Base-by-base conservation (phyloP, 2,797 vertebrate genomes). In the Centroberyx gerrardi region DNA sequence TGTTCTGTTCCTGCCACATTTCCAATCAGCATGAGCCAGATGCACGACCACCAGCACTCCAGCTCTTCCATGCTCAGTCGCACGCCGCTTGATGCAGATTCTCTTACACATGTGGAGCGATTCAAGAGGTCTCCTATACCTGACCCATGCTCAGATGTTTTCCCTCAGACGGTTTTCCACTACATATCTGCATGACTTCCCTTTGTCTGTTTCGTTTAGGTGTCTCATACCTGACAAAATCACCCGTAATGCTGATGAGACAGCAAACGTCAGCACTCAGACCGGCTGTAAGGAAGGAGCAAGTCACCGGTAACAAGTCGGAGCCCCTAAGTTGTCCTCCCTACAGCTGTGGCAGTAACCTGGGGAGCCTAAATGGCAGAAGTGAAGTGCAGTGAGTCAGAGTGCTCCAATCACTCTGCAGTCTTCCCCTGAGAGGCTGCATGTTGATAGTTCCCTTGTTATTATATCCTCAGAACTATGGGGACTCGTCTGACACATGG, bases 41-140 rank as follows among this genome's bases (percentile, higher is more conserved):
- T 93, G 91, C 91, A 91, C 88, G 88, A 94, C 76, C 76, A 93
- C 92, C 90, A 92, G 89, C 59, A 49, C 92, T 95, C 90, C 83
- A 94, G 90, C 90, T 87, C 87, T 90, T 82, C 91, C 92, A 94
- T 90, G 86, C 93, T 95, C 93, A 94, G 92, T 88, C 80, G 91
- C 92, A 92, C 92, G 94, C 92, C 93, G 91, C 92, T 95, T 94
- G 94, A 94, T 94, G 94, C 94, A 94, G 93, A 93, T 94, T 77
- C 90, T 92, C 95, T 93, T 94, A 88, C 94, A 93, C 84, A 86
- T 62, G 62, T 62, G 48, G 22, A 79, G 94, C 88, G 92, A 94
- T 94, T 95, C 90, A 93, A 95, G 95, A 96, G 93, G 92, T 90
- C 92, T 94, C 92, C 92, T 94, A 22, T 22, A 93, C 18, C 59